Evolutionary conservation across 2,888 invertebrate species (phyloP).

Genomic region (Sarcophaga caerulescens): DNA sequence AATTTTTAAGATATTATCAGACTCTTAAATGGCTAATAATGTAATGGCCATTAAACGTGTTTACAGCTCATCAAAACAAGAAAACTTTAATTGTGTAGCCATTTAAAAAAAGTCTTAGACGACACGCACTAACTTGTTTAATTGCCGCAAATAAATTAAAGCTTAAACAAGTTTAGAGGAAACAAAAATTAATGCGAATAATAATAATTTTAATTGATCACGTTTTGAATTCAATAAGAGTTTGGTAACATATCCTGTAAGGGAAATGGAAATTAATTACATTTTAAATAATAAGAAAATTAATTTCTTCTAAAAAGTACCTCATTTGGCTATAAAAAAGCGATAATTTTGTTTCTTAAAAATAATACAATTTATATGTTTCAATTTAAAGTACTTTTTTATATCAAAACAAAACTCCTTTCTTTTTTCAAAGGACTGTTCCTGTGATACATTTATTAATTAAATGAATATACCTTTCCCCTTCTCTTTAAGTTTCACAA

Average conservation of each 20-base stretch:
- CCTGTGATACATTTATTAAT: no score
- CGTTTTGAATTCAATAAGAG: neutral
- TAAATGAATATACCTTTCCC: no score
- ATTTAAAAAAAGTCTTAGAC: constrained; percentile 4
- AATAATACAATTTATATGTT: no score
- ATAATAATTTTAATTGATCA: neutral
- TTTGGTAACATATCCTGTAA: neutral
- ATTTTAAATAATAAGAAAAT: no score
- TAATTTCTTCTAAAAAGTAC: no score
- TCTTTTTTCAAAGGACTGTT: no score
- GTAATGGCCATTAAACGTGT: neutral
- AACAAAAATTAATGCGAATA: neutral
- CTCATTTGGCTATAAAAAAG: no score
- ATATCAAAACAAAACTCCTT: no score
- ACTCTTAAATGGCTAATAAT: neutral
- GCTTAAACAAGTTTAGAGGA: constrained; percentile 28
- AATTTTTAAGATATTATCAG: neutral
- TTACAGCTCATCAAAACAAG: neutral
- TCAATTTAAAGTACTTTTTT: no score
- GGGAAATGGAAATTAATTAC: no score
- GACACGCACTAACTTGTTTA: constrained; percentile 54
- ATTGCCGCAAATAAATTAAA: constrained; percentile 52
- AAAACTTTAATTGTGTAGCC: neutral
- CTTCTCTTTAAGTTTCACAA: no score
- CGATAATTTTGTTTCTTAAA: no score